Evolutionary conservation across 2,113 vertebrate genomes (phyloP).

Genomic region (Bagarius yarrelli): DNA sequence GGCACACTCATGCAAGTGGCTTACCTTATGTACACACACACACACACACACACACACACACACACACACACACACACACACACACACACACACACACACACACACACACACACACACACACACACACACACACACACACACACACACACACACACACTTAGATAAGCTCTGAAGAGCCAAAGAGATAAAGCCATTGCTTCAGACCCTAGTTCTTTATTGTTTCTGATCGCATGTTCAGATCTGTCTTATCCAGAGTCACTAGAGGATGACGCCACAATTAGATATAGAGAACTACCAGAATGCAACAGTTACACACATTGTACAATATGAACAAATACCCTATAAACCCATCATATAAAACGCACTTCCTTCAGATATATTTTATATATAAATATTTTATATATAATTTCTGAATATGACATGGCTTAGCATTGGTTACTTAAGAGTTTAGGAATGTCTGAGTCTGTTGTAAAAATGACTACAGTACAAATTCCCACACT

Average conservation of each 20-base stretch:
- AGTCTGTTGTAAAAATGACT: conserved; percentile 18
- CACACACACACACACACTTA: too few relatives aligned
- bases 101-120: too few relatives aligned
- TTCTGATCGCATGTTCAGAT: conserved; percentile 39
- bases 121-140: too few relatives aligned
- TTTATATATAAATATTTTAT: too few relatives aligned
- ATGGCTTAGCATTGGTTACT: background rate
- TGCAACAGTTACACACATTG: background rate
- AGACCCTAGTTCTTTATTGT: conserved; percentile 33
- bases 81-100: too few relatives aligned
- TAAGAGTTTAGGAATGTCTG: background rate
- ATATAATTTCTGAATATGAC: background rate
- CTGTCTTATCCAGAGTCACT: conserved; percentile 10
- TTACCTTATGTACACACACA: conserved; percentile 24
- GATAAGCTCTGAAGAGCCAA: conserved; percentile 45
- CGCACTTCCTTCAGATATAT: background rate
- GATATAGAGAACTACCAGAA: conserved; percentile 9
- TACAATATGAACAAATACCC: background rate
- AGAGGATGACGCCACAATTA: background rate
- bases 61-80: too few relatives aligned
- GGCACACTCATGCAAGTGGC: conserved; percentile 36
- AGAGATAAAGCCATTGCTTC: too few relatives aligned
- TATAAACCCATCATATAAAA: too few relatives aligned
- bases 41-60: background rate
- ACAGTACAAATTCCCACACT: background rate